phyloP scores from a whole-genome alignment of 53 echinoderm and acorn worm species.

The Glandiceps talaboti region DNA sequence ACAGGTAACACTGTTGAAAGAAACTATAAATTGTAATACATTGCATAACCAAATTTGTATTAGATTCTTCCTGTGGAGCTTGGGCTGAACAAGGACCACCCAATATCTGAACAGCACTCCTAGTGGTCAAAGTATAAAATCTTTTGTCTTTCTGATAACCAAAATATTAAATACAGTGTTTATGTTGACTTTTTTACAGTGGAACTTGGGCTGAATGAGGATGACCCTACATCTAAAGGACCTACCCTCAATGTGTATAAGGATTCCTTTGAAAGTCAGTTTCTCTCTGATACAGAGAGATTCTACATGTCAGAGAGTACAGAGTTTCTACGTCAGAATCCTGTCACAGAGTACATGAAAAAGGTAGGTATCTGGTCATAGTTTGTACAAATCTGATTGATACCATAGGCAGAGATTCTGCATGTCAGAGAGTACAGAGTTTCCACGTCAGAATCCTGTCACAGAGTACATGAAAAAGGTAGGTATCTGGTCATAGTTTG shows the following conservation, averaged over 20 bases:
- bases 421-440: slow-evolving; percentile 79
- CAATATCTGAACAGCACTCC: too few species aligned
- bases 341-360: slow-evolving; percentile 99
- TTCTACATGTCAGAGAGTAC: slow-evolving; percentile 88
- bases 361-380: slow-evolving; percentile 33
- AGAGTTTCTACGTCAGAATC: slow-evolving; percentile 86
- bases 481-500: too few species aligned
- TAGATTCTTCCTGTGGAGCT: too few species aligned
- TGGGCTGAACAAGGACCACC: too few species aligned
- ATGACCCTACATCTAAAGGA: slow-evolving; percentile 65
- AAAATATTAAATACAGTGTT: too few species aligned
- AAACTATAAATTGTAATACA: too few species aligned
- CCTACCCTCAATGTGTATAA: slow-evolving; percentile 88
- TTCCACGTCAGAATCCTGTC: slow-evolving; percentile 86
- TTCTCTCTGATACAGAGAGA: slow-evolving; percentile 74
- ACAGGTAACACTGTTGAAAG: too few species aligned
- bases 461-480: slow-evolving; percentile 99
- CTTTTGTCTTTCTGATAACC: too few species aligned
- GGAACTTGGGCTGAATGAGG: slow-evolving; percentile 95
- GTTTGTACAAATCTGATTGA: too few species aligned
- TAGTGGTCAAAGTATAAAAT: too few species aligned
- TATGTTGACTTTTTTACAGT: slow-evolving; percentile 46
- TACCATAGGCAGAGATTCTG: slow-evolving; percentile 91
- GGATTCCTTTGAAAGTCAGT: slow-evolving; percentile 91
- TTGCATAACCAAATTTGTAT: too few species aligned